A percentile compares a stretch with the other conserved stretches of the same genome.
phyloP scores from a whole-genome alignment of 1,140 invertebrate genomes.

The Neodiprion lecontei region DNA sequence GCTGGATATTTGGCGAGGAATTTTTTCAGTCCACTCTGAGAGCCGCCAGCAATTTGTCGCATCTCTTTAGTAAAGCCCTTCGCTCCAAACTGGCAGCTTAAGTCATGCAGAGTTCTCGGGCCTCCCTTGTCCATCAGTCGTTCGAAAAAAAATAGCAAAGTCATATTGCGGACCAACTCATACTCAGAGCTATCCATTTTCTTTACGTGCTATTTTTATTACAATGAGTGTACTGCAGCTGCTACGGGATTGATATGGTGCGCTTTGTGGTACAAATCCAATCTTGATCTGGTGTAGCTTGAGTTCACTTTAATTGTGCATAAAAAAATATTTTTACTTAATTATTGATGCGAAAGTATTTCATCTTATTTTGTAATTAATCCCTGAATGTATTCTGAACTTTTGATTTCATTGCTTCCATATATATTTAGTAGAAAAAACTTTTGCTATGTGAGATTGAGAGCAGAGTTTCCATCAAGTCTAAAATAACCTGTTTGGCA shows the following conservation, averaged over 20 bases:
- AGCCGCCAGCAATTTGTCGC: conserved; percentile 93
- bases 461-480: too few relatives aligned
- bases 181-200: conserved; percentile 92
- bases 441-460: too few relatives aligned
- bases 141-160: conserved; percentile 95
- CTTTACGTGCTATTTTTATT: background rate
- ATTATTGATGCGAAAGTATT: background rate
- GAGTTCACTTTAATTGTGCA: background rate
- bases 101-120: conserved; percentile 91
- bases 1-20: conserved; percentile 90
- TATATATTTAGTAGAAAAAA: too few relatives aligned
- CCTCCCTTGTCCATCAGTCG: conserved; percentile 92
- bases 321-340: background rate
- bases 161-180: conserved; percentile 92
- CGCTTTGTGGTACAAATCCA: background rate
- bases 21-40: conserved; percentile 92
- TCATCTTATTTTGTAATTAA: background rate
- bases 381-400: background rate
- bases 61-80: conserved; percentile 96
- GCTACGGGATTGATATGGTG: background rate
- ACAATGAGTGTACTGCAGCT: background rate
- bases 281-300: background rate
- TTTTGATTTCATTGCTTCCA: background rate
- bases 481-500: too few relatives aligned
- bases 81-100: conserved; percentile 95